phyloP scores from a whole-genome alignment of 2,113 vertebrate species.

The Spea multiplicata region DNA sequence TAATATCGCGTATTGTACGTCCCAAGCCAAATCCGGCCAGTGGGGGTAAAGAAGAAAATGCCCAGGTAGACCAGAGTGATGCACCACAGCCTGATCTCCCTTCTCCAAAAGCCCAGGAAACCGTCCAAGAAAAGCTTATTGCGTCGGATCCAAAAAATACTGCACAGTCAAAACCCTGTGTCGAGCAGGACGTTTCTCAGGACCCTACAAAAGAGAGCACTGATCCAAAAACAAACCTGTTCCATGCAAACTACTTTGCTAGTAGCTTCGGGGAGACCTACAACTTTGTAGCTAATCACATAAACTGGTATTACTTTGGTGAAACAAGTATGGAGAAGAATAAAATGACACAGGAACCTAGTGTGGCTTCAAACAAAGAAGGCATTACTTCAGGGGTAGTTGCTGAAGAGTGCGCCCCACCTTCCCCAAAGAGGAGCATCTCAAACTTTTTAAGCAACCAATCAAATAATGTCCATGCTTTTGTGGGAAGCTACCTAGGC shows the following conservation, averaged over 20 bases:
- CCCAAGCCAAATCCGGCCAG: conserved; percentile 71
- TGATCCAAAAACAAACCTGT: conserved; percentile 68
- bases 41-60: conserved; percentile 57
- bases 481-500: conserved; percentile 88
- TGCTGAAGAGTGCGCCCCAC: conserved; percentile 47
- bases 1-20: conserved; percentile 78
- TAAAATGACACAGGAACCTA: conserved; percentile 18
- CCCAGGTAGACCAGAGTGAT: conserved; percentile 55
- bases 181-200: not conserved
- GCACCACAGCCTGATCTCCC: conserved; percentile 50
- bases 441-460: conserved; percentile 84
- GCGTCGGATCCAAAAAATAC: conserved; percentile 50
- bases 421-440: conserved; percentile 77
- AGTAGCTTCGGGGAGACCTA: conserved; percentile 88
- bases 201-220: conserved; percentile 50
- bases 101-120: conserved; percentile 56
- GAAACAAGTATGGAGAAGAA: conserved; percentile 58
- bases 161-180: conserved; percentile 35
- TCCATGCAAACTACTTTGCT: conserved; percentile 76
- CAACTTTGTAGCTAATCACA: conserved; percentile 81
- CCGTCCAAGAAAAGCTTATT: conserved; percentile 50
- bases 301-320: conserved; percentile 84
- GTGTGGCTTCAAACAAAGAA: conserved; percentile 50
- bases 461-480: conserved; percentile 85
- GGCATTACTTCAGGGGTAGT: conserved; percentile 30